These are phyloP conservation scores for Etheostoma nigrum DNA, from an alignment of 2,797 vertebrate genomes.

Conservation along the genomic window DNA sequence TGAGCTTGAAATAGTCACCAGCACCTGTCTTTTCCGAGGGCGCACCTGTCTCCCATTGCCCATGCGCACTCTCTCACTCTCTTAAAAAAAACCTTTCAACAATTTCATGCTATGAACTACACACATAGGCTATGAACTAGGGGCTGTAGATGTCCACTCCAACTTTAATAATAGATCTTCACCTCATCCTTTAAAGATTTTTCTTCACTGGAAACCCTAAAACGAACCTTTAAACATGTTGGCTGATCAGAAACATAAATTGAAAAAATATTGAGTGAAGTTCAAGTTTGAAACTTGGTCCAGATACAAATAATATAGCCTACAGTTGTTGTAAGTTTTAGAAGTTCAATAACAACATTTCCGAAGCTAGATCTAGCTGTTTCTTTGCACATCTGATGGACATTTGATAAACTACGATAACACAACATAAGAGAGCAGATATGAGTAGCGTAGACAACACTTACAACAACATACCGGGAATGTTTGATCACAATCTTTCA, in stretches of 20 bases:
- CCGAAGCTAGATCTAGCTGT: not conserved
- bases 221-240: not conserved
- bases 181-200: not conserved
- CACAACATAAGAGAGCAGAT: not conserved
- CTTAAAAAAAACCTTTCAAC: slow-evolving; percentile 50
- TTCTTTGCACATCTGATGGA: slow-evolving; percentile 20
- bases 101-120: slow-evolving; percentile 47
- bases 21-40: slow-evolving; percentile 92
- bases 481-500: slow-evolving; percentile 21
- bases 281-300: not conserved
- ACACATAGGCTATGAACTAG: slow-evolving; percentile 20
- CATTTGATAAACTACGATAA: slow-evolving; percentile 6
- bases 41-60: slow-evolving; percentile 92
- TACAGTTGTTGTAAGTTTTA: not conserved
- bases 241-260: not conserved
- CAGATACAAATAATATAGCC: not conserved
- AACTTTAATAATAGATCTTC: not conserved
- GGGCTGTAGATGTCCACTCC: slow-evolving; percentile 6
- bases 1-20: slow-evolving; percentile 84
- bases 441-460: slow-evolving; percentile 11
- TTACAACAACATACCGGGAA: slow-evolving; percentile 14
- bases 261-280: not conserved
- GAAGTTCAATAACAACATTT: not conserved
- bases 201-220: not conserved
- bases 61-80: slow-evolving; percentile 82